A percentile compares a stretch with the other conserved stretches of the same genome.
Evolutionary conservation across 2,797 vertebrate species (phyloP).

Genomic region (Coracias cyanogaster): DNA sequence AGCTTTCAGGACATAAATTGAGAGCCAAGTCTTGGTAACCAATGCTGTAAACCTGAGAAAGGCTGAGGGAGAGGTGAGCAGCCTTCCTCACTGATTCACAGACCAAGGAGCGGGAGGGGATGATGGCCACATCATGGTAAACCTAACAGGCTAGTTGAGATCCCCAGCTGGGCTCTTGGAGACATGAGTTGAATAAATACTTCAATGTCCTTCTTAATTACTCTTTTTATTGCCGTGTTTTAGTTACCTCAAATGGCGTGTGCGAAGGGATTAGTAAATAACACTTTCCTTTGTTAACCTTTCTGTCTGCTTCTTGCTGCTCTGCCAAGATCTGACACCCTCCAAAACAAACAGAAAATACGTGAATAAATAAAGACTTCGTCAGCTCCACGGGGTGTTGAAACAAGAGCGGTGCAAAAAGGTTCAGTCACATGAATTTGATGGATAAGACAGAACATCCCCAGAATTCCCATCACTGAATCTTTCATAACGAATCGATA

Average conservation of each 20-base stretch:
- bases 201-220: neutral
- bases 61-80: neutral
- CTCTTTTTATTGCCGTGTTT: neutral
- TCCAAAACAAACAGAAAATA: slow-evolving; percentile 39
- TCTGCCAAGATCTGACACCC: neutral
- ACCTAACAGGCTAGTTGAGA: neutral
- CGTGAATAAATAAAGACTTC: neutral
- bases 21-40: neutral
- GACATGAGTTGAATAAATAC: neutral
- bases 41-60: neutral
- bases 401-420: neutral
- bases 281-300: slow-evolving; percentile 6
- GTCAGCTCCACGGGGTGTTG: neutral
- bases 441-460: neutral
- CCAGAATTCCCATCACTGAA: neutral
- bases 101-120: neutral
- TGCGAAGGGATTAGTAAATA: neutral
- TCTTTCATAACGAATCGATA: neutral
- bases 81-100: neutral
- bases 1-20: neutral
- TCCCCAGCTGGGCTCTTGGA: neutral
- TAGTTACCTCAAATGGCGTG: neutral
- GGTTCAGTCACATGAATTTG: accelerated
- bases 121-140: accelerated
- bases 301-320: neutral